These are phyloP conservation scores for Rhopilema esculentum DNA, from an alignment of 30 jellyfish, hydroid and myxozoan species.

Conservation along the genomic window DNA sequence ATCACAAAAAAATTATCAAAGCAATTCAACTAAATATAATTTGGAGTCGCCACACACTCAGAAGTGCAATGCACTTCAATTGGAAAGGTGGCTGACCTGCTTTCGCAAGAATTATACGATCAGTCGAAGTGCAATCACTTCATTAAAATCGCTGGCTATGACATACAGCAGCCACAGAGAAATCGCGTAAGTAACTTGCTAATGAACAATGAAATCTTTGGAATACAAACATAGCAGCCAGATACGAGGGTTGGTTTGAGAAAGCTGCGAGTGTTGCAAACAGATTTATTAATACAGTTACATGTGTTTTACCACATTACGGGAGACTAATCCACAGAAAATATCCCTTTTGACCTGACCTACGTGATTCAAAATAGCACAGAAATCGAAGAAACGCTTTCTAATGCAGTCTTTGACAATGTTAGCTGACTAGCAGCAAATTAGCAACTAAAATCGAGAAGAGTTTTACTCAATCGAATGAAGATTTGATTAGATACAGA, in stretches of 20 bases:
- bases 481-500: too few species aligned
- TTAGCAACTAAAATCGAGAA: too few species aligned
- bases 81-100: slow-evolving; percentile 28
- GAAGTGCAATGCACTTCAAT: neutral
- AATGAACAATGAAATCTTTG: slow-evolving; percentile 42
- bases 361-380: neutral
- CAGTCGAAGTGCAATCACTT: slow-evolving; percentile 34
- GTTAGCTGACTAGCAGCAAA: too few species aligned
- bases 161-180: slow-evolving; percentile 43
- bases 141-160: slow-evolving; percentile 29
- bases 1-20: too few species aligned
- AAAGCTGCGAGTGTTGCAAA: slow-evolving; percentile 38
- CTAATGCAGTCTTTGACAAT: too few species aligned
- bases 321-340: neutral
- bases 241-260: slow-evolving; percentile 17
- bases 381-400: neutral
- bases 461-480: too few species aligned
- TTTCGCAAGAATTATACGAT: neutral
- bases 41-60: neutral
- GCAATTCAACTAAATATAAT: too few species aligned
- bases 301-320: slow-evolving; percentile 39
- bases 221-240: slow-evolving; percentile 42
- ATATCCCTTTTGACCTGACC: slow-evolving; percentile 40
- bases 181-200: slow-evolving; percentile 35
- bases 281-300: slow-evolving; percentile 10